Base-by-base conservation (phyloP, 2,888 invertebrate genomes). In the Ormyrus labotus region DNA sequence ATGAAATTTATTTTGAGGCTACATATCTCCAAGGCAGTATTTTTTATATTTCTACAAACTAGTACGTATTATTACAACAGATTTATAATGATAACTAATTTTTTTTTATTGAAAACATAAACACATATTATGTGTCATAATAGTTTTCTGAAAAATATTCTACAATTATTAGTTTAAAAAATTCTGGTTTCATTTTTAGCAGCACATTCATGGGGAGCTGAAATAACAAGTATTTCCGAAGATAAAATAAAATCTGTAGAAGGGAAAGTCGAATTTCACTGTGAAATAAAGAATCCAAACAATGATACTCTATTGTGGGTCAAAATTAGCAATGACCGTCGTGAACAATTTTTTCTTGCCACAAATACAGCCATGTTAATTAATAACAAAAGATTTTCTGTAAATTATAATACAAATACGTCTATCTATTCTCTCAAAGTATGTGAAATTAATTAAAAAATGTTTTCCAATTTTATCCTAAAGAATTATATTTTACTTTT, bases 341-440 rank as follows among this genome's bases (percentile, higher is more conserved):
- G 11, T 7, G n/a, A 58, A 34, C 34, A 34, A 34, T 34, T 34
- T 34, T 34, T 19, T 13, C 13, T 76, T 51, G 61, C 69, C 8
- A 50, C 45, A 19, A 51, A 61, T 61, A 60, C 58, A 8, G 19
- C 19, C 6, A 7, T 53, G 45, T 6, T 67, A 2, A 45, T 51
- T 3, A 8, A 5, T 3, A 68, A 69, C 45, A 8, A 58, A 6
- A 50, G 76, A 69, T 68, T 61, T 51, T 11, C 48, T 0, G 76
- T 69, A 2, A 60, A 61, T 2, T 69, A 60, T n/a, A 47, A 76
- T 47, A 8, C 19, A n/a, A 61, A 34, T 0, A 60, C 51, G 11
- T 34, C 76, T 2, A 76, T 50, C 5, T 76, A 68, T 6, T 34
- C n/a, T 11, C 10, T 76, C 13, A 68, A 68, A 13, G 76, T 76